These are phyloP conservation scores for Holothuria scabra DNA, from an alignment of 53 echinoderm and acorn worm genomes.

Conservation along the genomic window DNA sequence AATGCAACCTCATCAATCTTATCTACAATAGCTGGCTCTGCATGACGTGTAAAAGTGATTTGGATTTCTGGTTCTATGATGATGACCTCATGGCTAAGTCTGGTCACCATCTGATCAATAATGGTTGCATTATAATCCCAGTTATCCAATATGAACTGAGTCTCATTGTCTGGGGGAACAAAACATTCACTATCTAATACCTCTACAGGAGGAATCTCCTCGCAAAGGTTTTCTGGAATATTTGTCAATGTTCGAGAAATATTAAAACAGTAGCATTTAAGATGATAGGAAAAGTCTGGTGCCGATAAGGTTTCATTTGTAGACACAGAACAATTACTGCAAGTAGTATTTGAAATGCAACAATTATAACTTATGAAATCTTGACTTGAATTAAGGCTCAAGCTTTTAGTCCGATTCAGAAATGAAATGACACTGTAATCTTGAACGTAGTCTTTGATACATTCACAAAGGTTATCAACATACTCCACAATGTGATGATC, in stretches of 20 bases:
- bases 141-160: slow-evolving; percentile 71
- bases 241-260: slow-evolving; percentile 32
- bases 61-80: slow-evolving; percentile 70
- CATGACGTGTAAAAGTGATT: slow-evolving; percentile 63
- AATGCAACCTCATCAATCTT: slow-evolving; percentile 67
- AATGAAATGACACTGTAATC: not conserved
- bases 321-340: not conserved
- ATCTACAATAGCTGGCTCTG: slow-evolving; percentile 70
- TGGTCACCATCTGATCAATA: slow-evolving; percentile 66
- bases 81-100: slow-evolving; percentile 50
- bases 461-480: slow-evolving; percentile 18
- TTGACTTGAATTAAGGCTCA: not conserved
- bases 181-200: slow-evolving; percentile 71
- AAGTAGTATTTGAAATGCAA: slow-evolving; percentile 8
- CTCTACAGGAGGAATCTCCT: slow-evolving; percentile 50
- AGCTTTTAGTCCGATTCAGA: not conserved
- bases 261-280: slow-evolving; percentile 68
- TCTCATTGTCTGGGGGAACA: slow-evolving; percentile 74
- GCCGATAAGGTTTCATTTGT: not conserved
- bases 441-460: not conserved
- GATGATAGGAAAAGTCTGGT: slow-evolving; percentile 6
- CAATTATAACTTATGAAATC: not conserved
- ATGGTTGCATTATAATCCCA: slow-evolving; percentile 76
- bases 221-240: slow-evolving; percentile 39
- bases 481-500: not conserved